A percentile compares a stretch with the other conserved stretches of the same genome.
These are phyloP conservation scores for Oryzias celebensis DNA, from an alignment of 2,113 vertebrate species.

Conservation along the genomic window DNA sequence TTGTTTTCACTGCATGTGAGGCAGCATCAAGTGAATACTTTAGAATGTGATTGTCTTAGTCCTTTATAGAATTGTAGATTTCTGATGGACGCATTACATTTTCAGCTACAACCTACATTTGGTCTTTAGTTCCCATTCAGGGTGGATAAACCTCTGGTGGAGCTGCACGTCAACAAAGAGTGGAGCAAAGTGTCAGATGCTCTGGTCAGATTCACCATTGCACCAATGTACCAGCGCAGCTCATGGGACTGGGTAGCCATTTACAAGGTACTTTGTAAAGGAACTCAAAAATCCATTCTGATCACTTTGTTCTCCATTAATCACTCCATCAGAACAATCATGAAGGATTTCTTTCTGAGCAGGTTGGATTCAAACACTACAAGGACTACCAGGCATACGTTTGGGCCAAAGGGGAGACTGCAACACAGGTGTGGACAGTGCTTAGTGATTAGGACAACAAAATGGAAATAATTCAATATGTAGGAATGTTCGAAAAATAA, in stretches of 20 bases:
- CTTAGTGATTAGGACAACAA: not conserved
- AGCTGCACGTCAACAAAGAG: constrained; percentile 86
- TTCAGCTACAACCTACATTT: not conserved
- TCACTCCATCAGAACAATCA: not conserved
- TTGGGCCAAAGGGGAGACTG: constrained; percentile 87
- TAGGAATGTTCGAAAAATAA: not conserved
- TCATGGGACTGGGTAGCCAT: constrained; percentile 99
- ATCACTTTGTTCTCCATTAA: not conserved
- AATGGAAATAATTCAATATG: too few species aligned
- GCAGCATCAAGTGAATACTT: not conserved
- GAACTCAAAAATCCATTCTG: not conserved
- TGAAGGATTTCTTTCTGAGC: not conserved
- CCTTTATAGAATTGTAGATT: not conserved
- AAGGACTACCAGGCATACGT: constrained; percentile 94
- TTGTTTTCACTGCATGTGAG: constrained; percentile 89
- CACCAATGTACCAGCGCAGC: constrained; percentile 85
- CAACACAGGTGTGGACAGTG: constrained; percentile 53
- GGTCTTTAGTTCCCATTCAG: constrained; percentile 86
- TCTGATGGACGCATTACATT: too few species aligned
- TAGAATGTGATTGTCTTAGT: not conserved
- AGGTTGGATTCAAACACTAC: constrained; percentile 94
- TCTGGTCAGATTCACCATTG: constrained; percentile 82
- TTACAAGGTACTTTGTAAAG: constrained; percentile 81
- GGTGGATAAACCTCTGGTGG: constrained; percentile 82
- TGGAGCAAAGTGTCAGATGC: constrained; percentile 90